Base-by-base conservation (phyloP, 2,113 vertebrate species). In the Kryptolebias marmoratus region DNA sequence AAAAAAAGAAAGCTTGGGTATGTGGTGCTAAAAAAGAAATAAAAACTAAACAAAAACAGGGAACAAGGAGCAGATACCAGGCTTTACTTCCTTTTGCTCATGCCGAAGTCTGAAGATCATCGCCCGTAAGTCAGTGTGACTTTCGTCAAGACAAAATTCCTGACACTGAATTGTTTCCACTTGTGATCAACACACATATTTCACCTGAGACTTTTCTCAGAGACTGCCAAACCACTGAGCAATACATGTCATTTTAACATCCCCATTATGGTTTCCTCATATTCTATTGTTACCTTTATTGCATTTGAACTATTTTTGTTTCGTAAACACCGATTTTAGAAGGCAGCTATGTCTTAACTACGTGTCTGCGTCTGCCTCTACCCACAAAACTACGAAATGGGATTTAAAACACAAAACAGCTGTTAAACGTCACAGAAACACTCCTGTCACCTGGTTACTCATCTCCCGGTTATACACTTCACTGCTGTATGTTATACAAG, bases 341-440 rank as follows among this genome's bases (percentile, higher is more conserved):
- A 36, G 32, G 7, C 47, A 16, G 8, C 8, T n/a, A 16, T 50
- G 49, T 18, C 49, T 50, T n/a, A 1, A 49, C 15, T 50, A 10
- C 39, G 10, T 42, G 39, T 42, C 39, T 42, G 3, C 7, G 32
- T 36, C 32, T 3, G 39, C 39, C 39, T 42, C 39, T 42, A 1
- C 5, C 39, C 39, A 42, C 4, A 42, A 42, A 42, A 42, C 44
- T 30, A 48, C 44, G 27, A 27, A 59, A 48, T 16, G 14, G 5
- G 70, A 57, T 68, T 80, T 45, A 71, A 58, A 42, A 61, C 18
- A 67, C 73, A 50, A 15, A 74, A 64, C 86, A 84, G 70, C 28
- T 82, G 78, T 73, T 60, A 11, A 16, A 52, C 3, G 59, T 76
- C 65, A 74, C 4, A n/a, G 57, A 2, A 3, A 32, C 54, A 66